Conservation (phyloP, 64 coral and sea anemone species). For the Astreopora myriophthalma region DNA sequence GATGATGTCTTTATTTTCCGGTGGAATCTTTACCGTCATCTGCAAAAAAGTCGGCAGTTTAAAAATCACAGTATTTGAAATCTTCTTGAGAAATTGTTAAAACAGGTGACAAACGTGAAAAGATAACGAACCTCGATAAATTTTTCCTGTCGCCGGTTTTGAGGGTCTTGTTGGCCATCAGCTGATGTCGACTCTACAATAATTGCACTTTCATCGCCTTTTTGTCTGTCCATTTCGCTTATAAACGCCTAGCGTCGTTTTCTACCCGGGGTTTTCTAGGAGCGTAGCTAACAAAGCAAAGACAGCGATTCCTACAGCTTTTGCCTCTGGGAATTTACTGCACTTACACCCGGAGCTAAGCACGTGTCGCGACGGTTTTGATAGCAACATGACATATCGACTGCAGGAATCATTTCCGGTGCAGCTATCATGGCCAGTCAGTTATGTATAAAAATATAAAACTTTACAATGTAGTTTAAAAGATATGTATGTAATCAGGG, state of each 20-base stretch:
- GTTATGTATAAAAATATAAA: background rate
- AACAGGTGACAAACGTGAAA: background rate
- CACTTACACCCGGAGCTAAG: background rate
- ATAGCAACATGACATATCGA: background rate
- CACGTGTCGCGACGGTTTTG: background rate
- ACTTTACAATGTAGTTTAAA: background rate
- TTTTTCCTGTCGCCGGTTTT: background rate
- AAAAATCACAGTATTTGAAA: background rate
- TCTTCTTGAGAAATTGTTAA: background rate
- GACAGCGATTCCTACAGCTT: background rate
- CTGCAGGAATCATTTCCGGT: slow-evolving; percentile 4
- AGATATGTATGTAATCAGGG: background rate
- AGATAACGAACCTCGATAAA: slow-evolving; percentile 4
- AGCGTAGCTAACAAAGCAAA: too few species aligned
- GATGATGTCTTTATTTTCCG: background rate
- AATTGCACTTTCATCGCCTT: background rate
- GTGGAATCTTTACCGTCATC: background rate
- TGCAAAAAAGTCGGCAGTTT: background rate
- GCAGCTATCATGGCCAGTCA: background rate
- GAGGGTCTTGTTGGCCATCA: background rate
- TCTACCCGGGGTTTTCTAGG: too few species aligned
- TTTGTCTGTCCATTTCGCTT: background rate
- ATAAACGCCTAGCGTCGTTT: background rate
- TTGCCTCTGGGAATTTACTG: background rate
- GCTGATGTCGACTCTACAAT: background rate